These are phyloP conservation scores for Hirtodrosophila trivittata DNA, from an alignment of 2,888 invertebrate genomes.

Conservation along the genomic window DNA sequence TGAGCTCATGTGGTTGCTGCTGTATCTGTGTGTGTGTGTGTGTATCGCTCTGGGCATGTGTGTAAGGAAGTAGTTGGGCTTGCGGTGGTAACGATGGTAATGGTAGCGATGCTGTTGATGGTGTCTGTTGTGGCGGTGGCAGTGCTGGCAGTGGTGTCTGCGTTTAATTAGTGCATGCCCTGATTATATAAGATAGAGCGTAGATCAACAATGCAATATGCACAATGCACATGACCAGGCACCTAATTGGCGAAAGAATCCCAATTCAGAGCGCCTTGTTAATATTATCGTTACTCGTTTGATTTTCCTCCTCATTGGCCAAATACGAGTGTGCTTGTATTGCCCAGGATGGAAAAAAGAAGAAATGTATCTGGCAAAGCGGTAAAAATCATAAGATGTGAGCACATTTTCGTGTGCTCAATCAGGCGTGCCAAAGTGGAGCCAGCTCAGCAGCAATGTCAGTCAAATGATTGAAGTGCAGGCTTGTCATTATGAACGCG, in stretches of 20 bases:
- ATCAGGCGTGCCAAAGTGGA: slow-evolving; percentile 76
- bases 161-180: slow-evolving; percentile 68
- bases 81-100: neutral
- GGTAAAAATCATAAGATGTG: slow-evolving; percentile 49
- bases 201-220: slow-evolving; percentile 46
- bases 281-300: slow-evolving; percentile 53
- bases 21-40: slow-evolving; percentile 14
- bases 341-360: slow-evolving; percentile 27
- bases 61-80: slow-evolving; percentile 2
- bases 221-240: slow-evolving; percentile 64
- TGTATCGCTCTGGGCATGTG: slow-evolving; percentile 13
- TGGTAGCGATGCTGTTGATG: too few relatives aligned
- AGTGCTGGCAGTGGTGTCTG: slow-evolving; percentile 21
- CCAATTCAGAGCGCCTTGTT: slow-evolving; percentile 24
- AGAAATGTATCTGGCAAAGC: slow-evolving; percentile 3
- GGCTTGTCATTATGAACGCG: slow-evolving; percentile 48
- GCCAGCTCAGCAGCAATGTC: slow-evolving; percentile 43
- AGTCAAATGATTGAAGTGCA: slow-evolving; percentile 75
- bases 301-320: slow-evolving; percentile 74
- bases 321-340: slow-evolving; percentile 36
- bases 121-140: slow-evolving; percentile 5
- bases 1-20: slow-evolving; percentile 36
- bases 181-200: slow-evolving; percentile 63
- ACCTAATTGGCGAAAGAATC: slow-evolving; percentile 63
- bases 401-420: slow-evolving; percentile 54